Conservation (phyloP, 2,113 vertebrate species). For the Platysternon megacephalum region DNA sequence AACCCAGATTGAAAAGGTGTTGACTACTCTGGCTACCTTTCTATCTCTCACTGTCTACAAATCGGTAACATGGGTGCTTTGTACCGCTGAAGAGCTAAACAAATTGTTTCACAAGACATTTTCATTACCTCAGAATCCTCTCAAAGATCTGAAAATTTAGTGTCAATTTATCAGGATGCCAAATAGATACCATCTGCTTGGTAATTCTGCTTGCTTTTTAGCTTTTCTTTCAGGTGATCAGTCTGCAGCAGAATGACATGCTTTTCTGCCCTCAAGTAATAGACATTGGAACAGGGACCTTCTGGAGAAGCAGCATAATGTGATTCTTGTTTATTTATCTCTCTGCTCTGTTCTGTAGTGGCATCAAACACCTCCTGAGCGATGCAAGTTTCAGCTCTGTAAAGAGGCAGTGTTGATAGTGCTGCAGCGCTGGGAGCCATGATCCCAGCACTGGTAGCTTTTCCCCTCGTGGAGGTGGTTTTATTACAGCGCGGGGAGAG, state of each 20-base stretch:
- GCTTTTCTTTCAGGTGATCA: background rate
- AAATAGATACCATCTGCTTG: constrained; percentile 2
- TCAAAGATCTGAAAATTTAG: constrained; percentile 19
- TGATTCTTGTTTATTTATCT: constrained; percentile 55
- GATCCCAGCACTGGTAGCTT: too few species aligned
- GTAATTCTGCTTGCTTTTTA: background rate
- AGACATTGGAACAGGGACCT: background rate
- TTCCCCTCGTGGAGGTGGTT: too few species aligned
- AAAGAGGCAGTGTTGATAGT: too few species aligned
- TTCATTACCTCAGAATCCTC: constrained; percentile 26
- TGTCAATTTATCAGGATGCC: constrained; percentile 12
- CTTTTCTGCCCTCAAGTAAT: constrained; percentile 8
- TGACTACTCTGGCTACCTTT: constrained; percentile 2
- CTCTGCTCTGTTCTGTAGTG: background rate
- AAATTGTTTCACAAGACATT: constrained; percentile 41
- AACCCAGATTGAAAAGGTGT: background rate
- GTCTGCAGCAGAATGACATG: background rate
- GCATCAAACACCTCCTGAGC: background rate
- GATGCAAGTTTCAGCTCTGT: background rate
- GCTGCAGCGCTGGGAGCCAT: too few species aligned
- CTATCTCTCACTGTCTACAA: background rate
- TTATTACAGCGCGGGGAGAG: too few species aligned
- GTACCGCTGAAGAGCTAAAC: constrained; percentile 17
- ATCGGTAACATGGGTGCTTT: constrained; percentile 23
- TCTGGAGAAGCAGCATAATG: background rate